Evolutionary conservation across 2,888 invertebrate species (phyloP).

Genomic region (Lasioglossum oenotherae): DNA sequence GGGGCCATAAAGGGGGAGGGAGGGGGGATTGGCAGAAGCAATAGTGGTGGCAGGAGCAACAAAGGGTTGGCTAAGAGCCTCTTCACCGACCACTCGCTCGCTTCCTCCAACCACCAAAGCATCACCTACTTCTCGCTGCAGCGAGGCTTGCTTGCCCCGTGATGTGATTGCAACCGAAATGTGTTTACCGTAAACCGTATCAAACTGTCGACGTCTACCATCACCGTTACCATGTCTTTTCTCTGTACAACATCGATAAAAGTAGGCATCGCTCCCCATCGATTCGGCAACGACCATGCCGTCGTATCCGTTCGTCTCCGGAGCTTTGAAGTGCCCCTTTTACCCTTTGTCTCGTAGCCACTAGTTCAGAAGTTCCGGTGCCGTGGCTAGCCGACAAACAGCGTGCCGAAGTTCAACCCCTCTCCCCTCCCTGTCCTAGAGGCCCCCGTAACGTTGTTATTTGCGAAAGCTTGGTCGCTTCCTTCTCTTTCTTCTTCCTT

Average conservation of each 20-base stretch:
- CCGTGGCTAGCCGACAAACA: conserved; percentile 16
- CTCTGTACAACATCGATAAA: conserved; percentile 67
- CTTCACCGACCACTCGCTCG: conserved; percentile 77
- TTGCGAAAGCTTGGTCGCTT: conserved; percentile 28
- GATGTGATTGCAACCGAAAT: conserved; percentile 84
- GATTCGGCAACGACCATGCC: conserved; percentile 52
- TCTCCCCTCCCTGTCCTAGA: background rate
- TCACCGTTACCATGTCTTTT: conserved; percentile 64
- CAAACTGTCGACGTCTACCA: conserved; percentile 79
- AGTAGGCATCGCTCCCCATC: conserved; percentile 67
- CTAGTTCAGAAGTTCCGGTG: conserved; percentile 28
- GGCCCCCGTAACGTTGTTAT: conserved; percentile 39
- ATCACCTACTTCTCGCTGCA: conserved; percentile 67
- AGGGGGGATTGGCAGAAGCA: conserved; percentile 36
- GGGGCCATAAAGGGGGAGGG: conserved; percentile 4
- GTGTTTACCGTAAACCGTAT: conserved; percentile 84
- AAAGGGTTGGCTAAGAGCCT: conserved; percentile 83
- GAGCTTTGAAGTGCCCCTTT: conserved; percentile 44
- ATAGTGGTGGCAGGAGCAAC: conserved; percentile 78
- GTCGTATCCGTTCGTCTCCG: conserved; percentile 17
- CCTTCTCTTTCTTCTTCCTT: background rate
- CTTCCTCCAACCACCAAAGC: conserved; percentile 73
- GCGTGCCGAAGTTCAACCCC: conserved; percentile 29
- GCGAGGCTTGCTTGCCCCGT: conserved; percentile 73
- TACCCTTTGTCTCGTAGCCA: conserved; percentile 33